These are phyloP conservation scores for Platyura marginata DNA, from an alignment of 1,140 invertebrate genomes.

Conservation along the genomic window DNA sequence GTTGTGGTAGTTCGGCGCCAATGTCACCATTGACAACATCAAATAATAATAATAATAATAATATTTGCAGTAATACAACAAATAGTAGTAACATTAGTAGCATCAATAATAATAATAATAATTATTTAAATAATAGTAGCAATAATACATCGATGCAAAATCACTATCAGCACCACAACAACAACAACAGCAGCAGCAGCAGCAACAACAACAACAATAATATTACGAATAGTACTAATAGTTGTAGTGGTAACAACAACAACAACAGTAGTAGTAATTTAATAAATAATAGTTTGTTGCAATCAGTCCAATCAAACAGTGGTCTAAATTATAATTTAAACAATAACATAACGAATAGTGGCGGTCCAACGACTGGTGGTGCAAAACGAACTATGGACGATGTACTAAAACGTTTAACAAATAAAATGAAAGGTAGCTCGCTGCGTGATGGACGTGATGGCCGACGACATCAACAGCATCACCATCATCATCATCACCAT, in stretches of 20 bases:
- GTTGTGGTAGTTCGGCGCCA: not conserved
- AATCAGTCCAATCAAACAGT: not conserved
- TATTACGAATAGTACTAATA: constrained; percentile 7
- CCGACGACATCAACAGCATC: not conserved
- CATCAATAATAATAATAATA: not conserved
- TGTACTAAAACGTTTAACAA: constrained; percentile 63
- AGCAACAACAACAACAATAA: constrained; percentile 9
- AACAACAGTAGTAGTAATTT: not conserved
- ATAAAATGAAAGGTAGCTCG: constrained; percentile 40
- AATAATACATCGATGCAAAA: not conserved
- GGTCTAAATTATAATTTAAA: not conserved
- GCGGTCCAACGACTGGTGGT: constrained; percentile 14
- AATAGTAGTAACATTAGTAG: not conserved
- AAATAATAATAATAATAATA: constrained; percentile 1
- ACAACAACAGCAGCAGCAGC: constrained; percentile 10
- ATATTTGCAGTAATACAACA: constrained; percentile 1
- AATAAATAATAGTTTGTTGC: constrained; percentile 1
- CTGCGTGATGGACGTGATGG: not conserved
- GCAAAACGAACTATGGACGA: constrained; percentile 64
- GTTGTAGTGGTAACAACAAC: constrained; percentile 11
- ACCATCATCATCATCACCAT: not conserved
- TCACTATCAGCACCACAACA: not conserved
- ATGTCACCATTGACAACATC: not conserved
- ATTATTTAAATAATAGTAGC: not conserved
- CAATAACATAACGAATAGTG: too few species aligned